A percentile compares a stretch with the other conserved stretches of the same genome.
These are phyloP conservation scores for Paedocypris micromegethes DNA, from an alignment of 2,797 vertebrate species.

Conservation along the genomic window DNA sequence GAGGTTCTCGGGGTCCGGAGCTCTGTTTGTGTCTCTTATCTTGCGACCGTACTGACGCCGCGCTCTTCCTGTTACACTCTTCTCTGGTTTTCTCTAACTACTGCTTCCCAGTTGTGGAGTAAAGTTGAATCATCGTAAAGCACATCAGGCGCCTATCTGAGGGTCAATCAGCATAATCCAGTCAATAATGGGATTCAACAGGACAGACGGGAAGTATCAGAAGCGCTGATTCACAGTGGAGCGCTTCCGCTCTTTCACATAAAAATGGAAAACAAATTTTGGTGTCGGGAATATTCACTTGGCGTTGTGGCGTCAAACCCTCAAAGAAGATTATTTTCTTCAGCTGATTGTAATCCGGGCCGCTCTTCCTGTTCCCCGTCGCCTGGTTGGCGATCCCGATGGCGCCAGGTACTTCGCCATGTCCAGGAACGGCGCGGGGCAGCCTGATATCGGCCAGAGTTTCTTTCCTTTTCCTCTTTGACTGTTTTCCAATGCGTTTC, in stretches of 20 bases:
- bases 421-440: slow-evolving; percentile 73
- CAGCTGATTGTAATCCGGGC: slow-evolving; percentile 38
- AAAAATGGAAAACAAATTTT: too few species aligned
- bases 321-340: too few species aligned
- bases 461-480: slow-evolving; percentile 75
- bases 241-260: too few species aligned
- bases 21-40: slow-evolving; percentile 91
- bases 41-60: slow-evolving; percentile 87
- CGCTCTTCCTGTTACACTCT: slow-evolving; percentile 93
- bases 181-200: too few species aligned
- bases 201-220: too few species aligned
- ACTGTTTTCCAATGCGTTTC: slow-evolving; percentile 76
- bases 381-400: slow-evolving; percentile 69
- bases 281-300: too few species aligned
- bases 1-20: slow-evolving; percentile 67
- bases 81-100: slow-evolving; percentile 67
- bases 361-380: slow-evolving; percentile 65
- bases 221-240: too few species aligned
- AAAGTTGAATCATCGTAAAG: too few species aligned
- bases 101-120: slow-evolving; percentile 27
- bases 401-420: slow-evolving; percentile 71
- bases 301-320: too few species aligned
- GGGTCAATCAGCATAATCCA: too few species aligned
- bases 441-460: slow-evolving; percentile 71
- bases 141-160: too few species aligned